Evolutionary conservation across 2,113 vertebrate genomes (phyloP).

Genomic region (Bubo blakistoni): DNA sequence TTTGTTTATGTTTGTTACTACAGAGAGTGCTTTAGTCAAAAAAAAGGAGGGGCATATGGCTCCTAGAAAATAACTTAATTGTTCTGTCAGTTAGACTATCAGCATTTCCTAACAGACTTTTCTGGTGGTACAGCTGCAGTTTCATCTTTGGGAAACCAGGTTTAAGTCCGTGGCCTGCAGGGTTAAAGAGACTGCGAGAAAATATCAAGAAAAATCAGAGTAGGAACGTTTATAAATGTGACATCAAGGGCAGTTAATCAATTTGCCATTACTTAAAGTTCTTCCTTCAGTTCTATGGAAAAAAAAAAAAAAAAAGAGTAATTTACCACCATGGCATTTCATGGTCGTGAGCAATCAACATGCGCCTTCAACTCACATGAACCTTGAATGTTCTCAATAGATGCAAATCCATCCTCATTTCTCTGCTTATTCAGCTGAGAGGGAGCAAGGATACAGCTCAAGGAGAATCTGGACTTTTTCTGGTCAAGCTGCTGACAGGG

Average conservation of each 20-base stretch:
- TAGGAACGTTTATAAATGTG: not conserved
- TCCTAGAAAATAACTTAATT: not conserved
- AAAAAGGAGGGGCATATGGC: not conserved
- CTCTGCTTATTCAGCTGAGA: not conserved
- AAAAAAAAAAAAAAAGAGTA: not conserved
- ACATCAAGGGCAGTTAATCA: not conserved
- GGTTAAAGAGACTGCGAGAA: not conserved
- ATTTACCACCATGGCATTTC: not conserved
- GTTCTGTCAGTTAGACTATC: not conserved
- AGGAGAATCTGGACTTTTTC: not conserved
- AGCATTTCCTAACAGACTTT: not conserved
- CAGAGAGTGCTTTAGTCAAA: not conserved
- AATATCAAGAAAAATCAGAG: not conserved
- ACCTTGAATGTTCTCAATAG: not conserved
- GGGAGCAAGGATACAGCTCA: not conserved
- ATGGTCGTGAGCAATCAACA: not conserved
- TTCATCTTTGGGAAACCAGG: not conserved
- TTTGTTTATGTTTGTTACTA: not conserved
- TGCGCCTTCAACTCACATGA: fast-evolving
- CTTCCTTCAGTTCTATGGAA: not conserved
- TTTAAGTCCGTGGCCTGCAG: not conserved
- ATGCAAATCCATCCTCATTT: not conserved
- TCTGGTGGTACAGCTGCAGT: not conserved
- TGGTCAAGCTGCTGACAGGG: not conserved
- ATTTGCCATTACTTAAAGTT: not conserved